Percentiles rank a stretch among this genome's conserved stretches.
phyloP scores from a whole-genome alignment of 1,140 invertebrate genomes.

The Branchinecta lynchi region DNA sequence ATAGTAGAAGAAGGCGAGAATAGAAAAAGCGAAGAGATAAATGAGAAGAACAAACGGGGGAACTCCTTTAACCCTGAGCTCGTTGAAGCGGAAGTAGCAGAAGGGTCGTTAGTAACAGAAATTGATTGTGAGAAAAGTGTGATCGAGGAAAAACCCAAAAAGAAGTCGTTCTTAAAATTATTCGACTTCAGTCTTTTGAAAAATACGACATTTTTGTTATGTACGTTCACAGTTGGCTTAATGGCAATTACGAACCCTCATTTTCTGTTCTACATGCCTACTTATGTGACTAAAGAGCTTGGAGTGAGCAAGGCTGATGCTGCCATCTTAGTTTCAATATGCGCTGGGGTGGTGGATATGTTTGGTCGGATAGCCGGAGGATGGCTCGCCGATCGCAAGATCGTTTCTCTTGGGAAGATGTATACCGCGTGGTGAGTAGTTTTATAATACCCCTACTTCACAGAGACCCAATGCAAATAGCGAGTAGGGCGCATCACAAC shows the following conservation, averaged over 20 bases:
- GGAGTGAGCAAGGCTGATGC: conserved; percentile 50
- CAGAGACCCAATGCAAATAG: too few relatives aligned
- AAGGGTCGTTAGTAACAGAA: too few relatives aligned
- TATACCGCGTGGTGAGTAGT: conserved; percentile 45
- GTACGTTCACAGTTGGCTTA: conserved; percentile 50
- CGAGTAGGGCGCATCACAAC: too few relatives aligned
- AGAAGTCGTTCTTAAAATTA: conserved; percentile 31
- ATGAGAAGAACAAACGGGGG: too few relatives aligned
- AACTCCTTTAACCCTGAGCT: too few relatives aligned
- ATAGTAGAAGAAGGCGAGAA: not conserved
- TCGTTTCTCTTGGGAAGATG: conserved; percentile 50
- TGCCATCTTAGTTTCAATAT: conserved; percentile 52
- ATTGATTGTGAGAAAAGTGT: too few relatives aligned
- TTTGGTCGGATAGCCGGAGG: conserved; percentile 49
- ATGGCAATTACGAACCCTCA: conserved; percentile 60
- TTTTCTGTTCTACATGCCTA: conserved; percentile 53
- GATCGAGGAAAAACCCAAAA: not conserved
- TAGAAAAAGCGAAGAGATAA: too few relatives aligned
- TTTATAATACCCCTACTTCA: not conserved
- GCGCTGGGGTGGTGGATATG: conserved; percentile 49
- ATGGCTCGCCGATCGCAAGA: conserved; percentile 49
- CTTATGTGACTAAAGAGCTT: conserved; percentile 43
- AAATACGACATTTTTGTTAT: conserved; percentile 48
- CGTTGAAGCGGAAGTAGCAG: too few relatives aligned
- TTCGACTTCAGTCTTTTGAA: conserved; percentile 47